Base-by-base conservation (phyloP, 2,113 vertebrate genomes). In the Piprites chloris region DNA sequence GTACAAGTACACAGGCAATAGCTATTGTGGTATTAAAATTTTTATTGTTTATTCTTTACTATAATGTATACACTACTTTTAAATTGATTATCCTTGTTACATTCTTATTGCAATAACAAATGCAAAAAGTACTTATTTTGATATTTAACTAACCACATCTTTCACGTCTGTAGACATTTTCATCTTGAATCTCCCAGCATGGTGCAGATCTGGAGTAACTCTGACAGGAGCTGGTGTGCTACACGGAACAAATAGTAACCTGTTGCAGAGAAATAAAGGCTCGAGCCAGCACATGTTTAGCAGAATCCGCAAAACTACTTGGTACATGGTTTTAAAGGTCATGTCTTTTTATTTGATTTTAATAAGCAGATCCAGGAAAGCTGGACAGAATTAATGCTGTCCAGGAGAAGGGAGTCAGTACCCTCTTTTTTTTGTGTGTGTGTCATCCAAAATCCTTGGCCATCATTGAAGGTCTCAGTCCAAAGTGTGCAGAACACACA, bases 401-500 rank as follows among this genome's bases (percentile, higher is more conserved):
- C 33, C 28, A 50, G 58, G 23, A 61, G 46, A 80, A 73, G 10
- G 39, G 37, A 68, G 9, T 53, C 28, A 58, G 12, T 30, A 62
- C 1, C 3, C 2, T 2, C 1, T 7, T 22, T 41, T 61, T 58
- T 59, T 32, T 32, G 30, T 1, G 20, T 37, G n/a, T n/a, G n/a
- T n/a, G n/a, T 7, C 12, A 33, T 55, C 24, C 17, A 49, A 47
- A 89, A 47, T 73, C 5, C 2, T 59, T 47, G 21, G 3, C 11
- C 15, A 18, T 53, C 28, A 11, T 26, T 44, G 33, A 35, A 46
- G 16, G 62, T 27, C 18, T 37, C 2, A 2, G 22, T 30, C 14
- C 8, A 79, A 93, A 85, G 24, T 0, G 2, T 9, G 14, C 9
- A 18, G 85, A 92, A 24, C 11, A 56, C 23, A 13, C 0, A 5